Base-by-base conservation (phyloP, 2,888 invertebrate genomes). In the Ferrisia virgata region DNA sequence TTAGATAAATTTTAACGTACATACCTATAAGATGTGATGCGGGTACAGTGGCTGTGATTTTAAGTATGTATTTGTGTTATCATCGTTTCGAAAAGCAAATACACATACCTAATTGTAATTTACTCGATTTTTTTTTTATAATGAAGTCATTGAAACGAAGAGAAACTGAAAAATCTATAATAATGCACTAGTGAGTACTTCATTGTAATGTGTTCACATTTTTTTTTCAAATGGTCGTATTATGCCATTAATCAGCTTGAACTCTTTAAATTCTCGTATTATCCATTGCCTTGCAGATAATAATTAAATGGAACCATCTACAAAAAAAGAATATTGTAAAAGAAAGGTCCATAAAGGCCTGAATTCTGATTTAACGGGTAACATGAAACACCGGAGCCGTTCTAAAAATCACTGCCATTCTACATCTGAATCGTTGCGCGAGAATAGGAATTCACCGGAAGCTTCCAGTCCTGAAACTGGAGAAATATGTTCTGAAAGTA, bases 401-500 rank as follows among this genome's bases (percentile, higher is more conserved):
- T 2, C n/a, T 1, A 33, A 72, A 33, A 76, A 76, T 76, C 72
- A 69, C 69, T 69, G 72, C 36, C 72, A 36, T 76, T 25, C 72
- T 76, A 18, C 15, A 15, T 2, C 72, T 6, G 36, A 76, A 36
- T 18, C 33, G 3, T 36, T 18, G 13, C 36, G n/a, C 22, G 9
- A 76, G 25, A 28, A 36, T 6, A 36, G 9, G 8, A 36, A 31
- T 36, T n/a, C 36, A 2, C 36, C 18, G 36, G 33, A 76, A 36
- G 18, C 28, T 28, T 76, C 76, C 40, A 96, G 94, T 88, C 95
- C 95, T 0, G 96, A 96, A 90, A 94, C 95, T 69, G 96, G 96
- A 85, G 96, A 96, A 90, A 94, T 96, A 87, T 94, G 94, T 88
- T 94, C 94, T 88, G 85, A 85, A 53, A 82, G 82, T 33, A 93